Evolutionary conservation across 1,140 invertebrate species (phyloP), one percentile per base, ranked within the genome.

Genomic region (Cyrtorhinus lividipennis): DNA sequence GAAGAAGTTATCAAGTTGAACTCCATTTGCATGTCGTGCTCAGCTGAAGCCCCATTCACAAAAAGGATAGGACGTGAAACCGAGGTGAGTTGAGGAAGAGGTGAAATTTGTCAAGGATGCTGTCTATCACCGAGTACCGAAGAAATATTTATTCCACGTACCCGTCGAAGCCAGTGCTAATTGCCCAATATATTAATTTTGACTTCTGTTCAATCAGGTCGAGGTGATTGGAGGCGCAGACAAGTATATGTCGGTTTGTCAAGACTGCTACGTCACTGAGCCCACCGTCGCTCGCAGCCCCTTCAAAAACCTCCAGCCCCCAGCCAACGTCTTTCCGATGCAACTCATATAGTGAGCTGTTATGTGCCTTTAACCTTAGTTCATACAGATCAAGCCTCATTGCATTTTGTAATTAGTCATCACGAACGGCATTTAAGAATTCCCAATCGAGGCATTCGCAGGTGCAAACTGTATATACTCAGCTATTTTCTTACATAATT

Each of bases 191-290:
- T n/a, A n/a, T n/a, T n/a, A n/a, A n/a, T n/a, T n/a, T n/a, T n/a
- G n/a, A n/a, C n/a, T n/a, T n/a, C n/a, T n/a, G n/a, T 59, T 58
- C 22, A 30, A 30, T n/a, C 62, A 67, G 68, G 71, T 83, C 56
- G 81, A 83, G 69, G 74, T 83, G 18, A 83, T 83, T 66, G 81
- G 82, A 24, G 82, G 81, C 18, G 72, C 76, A 26, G 81, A 83
- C 30, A 81, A 79, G 64, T 83, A 83, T 67, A 73, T 80, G 66
- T 77, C 82, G 5, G 78, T 81, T 2, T 83, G 81, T 68, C 67
- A 81, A 24, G 69, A 70, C 1, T 83, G 82, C 67, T 79, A 77
- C 65, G 56, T 61, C 22, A 24, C 62, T 44, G 46, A 61, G 3
- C 26, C 63, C 22, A 63, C 67, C 0, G 61, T 66, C 10, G 64